Percentiles rank a stretch among this genome's conserved stretches.
phyloP scores from a whole-genome alignment of 2,113 vertebrate genomes.

The Phycodurus eques region DNA sequence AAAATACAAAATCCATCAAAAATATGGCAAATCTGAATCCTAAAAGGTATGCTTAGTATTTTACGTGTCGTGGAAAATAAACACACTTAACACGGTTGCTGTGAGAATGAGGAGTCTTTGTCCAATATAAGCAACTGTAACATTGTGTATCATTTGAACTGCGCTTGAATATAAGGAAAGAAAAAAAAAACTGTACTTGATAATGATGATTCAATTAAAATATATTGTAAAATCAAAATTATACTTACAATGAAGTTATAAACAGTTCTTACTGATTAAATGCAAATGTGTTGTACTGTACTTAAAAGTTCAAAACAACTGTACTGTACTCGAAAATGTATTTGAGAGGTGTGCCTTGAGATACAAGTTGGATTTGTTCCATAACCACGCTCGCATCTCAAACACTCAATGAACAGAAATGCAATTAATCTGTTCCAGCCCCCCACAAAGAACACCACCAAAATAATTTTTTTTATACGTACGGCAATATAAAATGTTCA shows the following conservation, averaged over 20 bases:
- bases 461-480: too few species aligned
- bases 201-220: neutral
- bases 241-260: neutral
- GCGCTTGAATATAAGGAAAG: neutral
- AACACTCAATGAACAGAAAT: neutral
- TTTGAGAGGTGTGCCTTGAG: neutral
- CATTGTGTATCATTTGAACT: neutral
- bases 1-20: neutral
- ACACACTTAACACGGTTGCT: too few species aligned
- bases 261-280: neutral
- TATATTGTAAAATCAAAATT: neutral
- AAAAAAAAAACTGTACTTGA: neutral
- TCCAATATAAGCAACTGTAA: too few species aligned
- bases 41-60: neutral
- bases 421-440: neutral
- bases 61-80: neutral
- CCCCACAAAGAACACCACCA: too few species aligned
- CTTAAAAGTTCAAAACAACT: neutral
- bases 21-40: neutral
- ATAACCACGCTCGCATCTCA: neutral
- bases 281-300: neutral
- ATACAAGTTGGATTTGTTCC: neutral
- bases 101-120: too few species aligned
- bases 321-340: neutral
- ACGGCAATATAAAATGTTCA: too few species aligned